Percentiles rank a stretch among this genome's conserved stretches.
phyloP scores from a whole-genome alignment of 1,140 invertebrate species.

The Caenorhabditis latens region DNA sequence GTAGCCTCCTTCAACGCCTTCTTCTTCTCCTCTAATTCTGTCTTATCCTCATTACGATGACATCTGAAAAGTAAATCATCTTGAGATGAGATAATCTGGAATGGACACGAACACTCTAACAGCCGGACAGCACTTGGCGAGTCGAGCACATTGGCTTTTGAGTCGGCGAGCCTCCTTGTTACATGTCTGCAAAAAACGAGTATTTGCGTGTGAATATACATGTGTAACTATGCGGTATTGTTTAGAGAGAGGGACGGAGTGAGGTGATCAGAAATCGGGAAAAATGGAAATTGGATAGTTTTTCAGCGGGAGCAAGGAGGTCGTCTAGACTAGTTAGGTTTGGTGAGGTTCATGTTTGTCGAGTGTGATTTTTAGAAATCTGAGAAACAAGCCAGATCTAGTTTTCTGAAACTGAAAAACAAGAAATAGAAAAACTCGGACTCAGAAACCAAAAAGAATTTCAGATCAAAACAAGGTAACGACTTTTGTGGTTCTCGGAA shows the following conservation, averaged over 20 bases:
- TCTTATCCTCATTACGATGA: constrained; percentile 46
- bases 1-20: constrained; percentile 49
- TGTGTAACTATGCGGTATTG: constrained; percentile 17
- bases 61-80: constrained; percentile 5
- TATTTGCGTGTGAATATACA: constrained; percentile 11
- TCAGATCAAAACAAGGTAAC: no score
- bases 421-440: no score
- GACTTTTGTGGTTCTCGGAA: no score
- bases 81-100: not conserved
- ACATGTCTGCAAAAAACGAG: constrained; percentile 35
- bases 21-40: constrained; percentile 36
- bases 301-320: not conserved
- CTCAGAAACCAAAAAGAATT: no score
- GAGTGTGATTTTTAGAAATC: not conserved
- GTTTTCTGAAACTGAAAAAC: no score
- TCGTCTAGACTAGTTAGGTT: constrained; percentile 1
- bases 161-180: constrained; percentile 56
- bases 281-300: not conserved
- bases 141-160: constrained; percentile 55
- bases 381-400: no score
- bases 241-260: not conserved
- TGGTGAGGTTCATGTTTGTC: not conserved
- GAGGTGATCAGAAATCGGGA: not conserved
- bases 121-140: constrained; percentile 60
- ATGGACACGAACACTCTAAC: constrained; percentile 50